Conservation (phyloP, 2,888 invertebrate species). For the Diarsia mendica region DNA sequence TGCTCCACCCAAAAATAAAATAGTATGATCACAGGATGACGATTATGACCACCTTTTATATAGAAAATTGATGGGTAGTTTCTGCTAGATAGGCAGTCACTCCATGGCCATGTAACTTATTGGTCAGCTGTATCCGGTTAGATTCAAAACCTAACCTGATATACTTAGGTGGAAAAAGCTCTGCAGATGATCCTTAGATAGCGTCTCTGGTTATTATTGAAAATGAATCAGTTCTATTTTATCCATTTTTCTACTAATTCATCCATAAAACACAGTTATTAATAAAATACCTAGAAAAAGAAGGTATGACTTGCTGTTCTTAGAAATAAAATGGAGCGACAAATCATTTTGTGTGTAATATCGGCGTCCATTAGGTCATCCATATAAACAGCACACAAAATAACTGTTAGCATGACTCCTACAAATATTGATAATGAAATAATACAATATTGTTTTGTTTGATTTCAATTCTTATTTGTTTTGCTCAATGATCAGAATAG, state of each 20-base stretch:
- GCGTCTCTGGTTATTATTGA: not conserved
- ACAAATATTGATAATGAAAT: not conserved
- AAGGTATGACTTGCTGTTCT: not conserved
- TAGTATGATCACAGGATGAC: not conserved
- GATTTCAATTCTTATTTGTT: not conserved
- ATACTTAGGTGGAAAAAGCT: not conserved
- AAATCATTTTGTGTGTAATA: conserved; percentile 36
- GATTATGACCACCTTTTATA: not conserved
- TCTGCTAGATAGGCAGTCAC: not conserved
- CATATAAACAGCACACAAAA: conserved; percentile 15
- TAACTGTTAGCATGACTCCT: conserved; percentile 20
- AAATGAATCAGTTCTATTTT: not conserved
- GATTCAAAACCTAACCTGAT: not conserved
- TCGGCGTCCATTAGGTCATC: conserved; percentile 43
- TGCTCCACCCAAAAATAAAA: not conserved
- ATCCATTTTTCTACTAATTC: conserved; percentile 10
- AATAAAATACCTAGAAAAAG: conserved; percentile 4
- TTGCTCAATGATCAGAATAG: conserved; percentile 19
- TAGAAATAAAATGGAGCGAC: conserved; percentile 42
- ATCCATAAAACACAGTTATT: not conserved
- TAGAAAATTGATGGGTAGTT: not conserved
- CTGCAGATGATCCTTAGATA: not conserved
- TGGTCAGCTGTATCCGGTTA: not conserved
- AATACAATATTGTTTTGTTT: conserved; percentile 35
- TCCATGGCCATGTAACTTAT: not conserved